phyloP scores from a whole-genome alignment of 1,140 invertebrate species.

The Drosophila gunungcola region DNA sequence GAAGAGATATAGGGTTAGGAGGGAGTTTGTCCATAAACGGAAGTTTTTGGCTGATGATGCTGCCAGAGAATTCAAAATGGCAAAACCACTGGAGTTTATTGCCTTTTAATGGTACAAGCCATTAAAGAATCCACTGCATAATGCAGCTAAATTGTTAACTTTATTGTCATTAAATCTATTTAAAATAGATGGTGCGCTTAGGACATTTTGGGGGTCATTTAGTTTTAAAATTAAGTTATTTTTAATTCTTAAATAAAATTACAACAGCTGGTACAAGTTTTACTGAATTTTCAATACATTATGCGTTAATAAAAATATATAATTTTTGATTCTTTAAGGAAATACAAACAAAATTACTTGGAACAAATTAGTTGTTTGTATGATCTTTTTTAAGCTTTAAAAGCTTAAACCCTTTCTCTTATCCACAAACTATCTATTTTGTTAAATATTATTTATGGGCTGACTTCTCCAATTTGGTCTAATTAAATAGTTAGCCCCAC shows the following conservation, averaged over 20 bases:
- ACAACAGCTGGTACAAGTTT: no score
- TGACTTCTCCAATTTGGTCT: neutral
- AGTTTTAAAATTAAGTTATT: no score
- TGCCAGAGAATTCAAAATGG: constrained; percentile 8
- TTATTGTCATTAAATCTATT: neutral
- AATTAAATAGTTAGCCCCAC: constrained; percentile 1
- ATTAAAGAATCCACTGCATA: constrained; percentile 1
- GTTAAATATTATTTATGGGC: no score
- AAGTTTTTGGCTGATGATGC: constrained; percentile 30
- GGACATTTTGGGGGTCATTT: no score
- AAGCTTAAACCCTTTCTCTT: no score
- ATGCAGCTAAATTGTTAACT: neutral
- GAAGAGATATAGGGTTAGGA: constrained; percentile 1
- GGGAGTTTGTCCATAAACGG: constrained; percentile 26
- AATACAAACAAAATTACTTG: no score
- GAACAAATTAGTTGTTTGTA: no score
- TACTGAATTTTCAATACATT: no score
- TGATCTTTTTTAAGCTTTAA: no score
- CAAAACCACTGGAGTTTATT: constrained; percentile 13
- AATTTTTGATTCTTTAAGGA: no score
- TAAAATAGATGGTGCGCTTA: neutral
- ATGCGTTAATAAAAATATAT: no score
- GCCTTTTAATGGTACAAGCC: constrained; percentile 24
- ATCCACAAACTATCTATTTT: neutral
- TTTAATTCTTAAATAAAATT: no score